Evolutionary conservation across 2,113 vertebrate genomes (phyloP), one percentile per base, ranked within the genome.

Genomic region (Spea multiplicata): DNA sequence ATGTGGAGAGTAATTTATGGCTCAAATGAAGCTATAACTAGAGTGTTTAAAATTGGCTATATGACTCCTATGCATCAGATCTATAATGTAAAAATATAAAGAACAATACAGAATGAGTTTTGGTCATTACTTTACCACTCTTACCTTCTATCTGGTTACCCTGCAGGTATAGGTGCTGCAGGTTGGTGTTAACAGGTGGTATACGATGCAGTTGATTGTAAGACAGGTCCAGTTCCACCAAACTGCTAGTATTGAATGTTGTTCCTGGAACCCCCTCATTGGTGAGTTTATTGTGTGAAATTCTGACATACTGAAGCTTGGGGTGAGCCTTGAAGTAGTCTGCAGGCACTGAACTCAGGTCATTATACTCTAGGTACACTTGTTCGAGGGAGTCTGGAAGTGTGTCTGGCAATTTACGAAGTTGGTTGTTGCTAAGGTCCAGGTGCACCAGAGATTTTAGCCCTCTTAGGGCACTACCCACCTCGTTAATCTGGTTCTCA

Each of bases 191-290:
- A 86, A 99, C 95, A 0, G 86, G 84, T 0, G 97, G 97, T 74
- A 99, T 99, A 83, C 94, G 93, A 91, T 96, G 95, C 74, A 99
- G 91, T 81, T 94, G 93, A 88, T 99, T 99, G 88, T 93, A 98
- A 79, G 96, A 97, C 14, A 99, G 92, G 78, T 99, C 97, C 12
- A 99, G 91, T 86, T 99, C 97, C 0, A 99, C 93, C 83, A 99
- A 86, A 78, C 94, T 96, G 55, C 91, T 95, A 87, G 95, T 89
- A 17, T 99, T 99, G 83, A 99, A 99, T 45, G 94, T 91, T 88
- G 95, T 94, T 57, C 89, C 73, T 2, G 96, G 91, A 74, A 99
- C 91, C 0, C 96, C 95, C 0, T 91, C 93, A 82, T 96, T 93
- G 50, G 94, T 97, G 12, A 99, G 89, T 75, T 90, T 86, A 81